phyloP scores from a whole-genome alignment of 1,140 invertebrate species.

The Alviniconcha marisindica region DNA sequence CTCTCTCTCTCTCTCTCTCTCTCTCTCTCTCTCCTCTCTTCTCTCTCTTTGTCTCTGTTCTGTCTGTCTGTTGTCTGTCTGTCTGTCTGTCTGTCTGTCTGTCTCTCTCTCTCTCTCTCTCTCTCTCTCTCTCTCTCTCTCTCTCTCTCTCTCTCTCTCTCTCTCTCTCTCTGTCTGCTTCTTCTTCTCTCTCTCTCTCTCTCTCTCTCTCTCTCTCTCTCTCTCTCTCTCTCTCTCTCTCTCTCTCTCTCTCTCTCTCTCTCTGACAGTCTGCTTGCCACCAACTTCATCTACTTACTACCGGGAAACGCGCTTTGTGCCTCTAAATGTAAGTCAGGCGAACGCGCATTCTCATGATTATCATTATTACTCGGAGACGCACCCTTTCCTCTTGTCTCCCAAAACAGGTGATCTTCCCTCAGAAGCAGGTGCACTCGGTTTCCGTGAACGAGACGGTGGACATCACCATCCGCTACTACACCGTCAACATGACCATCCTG shows the following conservation, averaged over 20 bases:
- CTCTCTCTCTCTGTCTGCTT: background rate
- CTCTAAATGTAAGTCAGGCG: too few species aligned
- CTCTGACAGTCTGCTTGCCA: background rate
- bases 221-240: background rate
- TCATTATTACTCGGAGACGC: too few species aligned
- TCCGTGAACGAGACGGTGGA: background rate
- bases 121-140: slow-evolving; percentile 16
- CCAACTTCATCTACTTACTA: too few species aligned
- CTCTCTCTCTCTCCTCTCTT: background rate
- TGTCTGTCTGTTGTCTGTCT: background rate
- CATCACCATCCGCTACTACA: background rate
- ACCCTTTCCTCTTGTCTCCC: too few species aligned
- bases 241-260: background rate
- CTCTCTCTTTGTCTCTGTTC: background rate
- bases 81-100: background rate
- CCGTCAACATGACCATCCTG: background rate
- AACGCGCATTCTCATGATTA: too few species aligned
- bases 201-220: background rate
- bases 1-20: background rate
- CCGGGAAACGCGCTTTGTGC: too few species aligned
- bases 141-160: slow-evolving; percentile 7
- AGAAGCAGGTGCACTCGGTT: background rate
- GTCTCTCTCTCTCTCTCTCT: slow-evolving; percentile 26
- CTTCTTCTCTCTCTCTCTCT: background rate
- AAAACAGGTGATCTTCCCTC: background rate